A percentile compares a stretch with the other conserved stretches of the same genome.
phyloP scores from a whole-genome alignment of 2,797 vertebrate species.

The Neolamprologus multifasciatus region DNA sequence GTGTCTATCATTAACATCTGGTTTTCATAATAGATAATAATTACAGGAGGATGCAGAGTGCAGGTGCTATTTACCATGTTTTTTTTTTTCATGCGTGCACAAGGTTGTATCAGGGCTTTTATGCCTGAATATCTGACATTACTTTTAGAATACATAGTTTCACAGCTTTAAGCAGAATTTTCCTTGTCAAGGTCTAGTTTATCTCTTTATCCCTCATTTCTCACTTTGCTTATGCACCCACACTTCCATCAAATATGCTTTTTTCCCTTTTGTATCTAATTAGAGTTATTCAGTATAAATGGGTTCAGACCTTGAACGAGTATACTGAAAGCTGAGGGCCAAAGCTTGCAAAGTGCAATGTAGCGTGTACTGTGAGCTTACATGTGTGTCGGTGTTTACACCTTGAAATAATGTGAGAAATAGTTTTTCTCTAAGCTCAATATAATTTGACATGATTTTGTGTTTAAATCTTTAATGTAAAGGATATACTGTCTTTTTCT shows the following conservation, averaged over 20 bases:
- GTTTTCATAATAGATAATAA: neutral
- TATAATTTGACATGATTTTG: neutral
- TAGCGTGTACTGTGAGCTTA: neutral
- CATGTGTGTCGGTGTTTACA: neutral
- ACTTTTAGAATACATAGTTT: slow-evolving; percentile 7
- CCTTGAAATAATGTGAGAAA: neutral
- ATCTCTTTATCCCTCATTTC: neutral
- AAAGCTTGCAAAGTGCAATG: neutral
- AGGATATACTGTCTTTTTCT: neutral
- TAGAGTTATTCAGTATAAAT: slow-evolving; percentile 12
- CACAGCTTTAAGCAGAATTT: slow-evolving; percentile 25
- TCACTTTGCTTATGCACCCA: slow-evolving; percentile 5
- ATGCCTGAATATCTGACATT: neutral
- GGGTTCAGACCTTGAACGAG: slow-evolving; percentile 28
- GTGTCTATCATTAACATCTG: neutral
- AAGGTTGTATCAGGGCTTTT: neutral
- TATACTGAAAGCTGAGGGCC: neutral
- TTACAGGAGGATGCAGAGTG: neutral
- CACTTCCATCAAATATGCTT: neutral
- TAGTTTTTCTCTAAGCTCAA: neutral
- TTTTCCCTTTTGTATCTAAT: slow-evolving; percentile 25
- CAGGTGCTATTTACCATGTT: neutral
- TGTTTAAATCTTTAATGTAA: neutral
- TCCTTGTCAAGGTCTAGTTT: slow-evolving; percentile 37
- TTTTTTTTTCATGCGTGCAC: neutral